Evolutionary conservation across 1,140 invertebrate genomes (phyloP), one percentile per base, ranked within the genome.

Genomic region (Daktulosphaira vitifoliae): DNA sequence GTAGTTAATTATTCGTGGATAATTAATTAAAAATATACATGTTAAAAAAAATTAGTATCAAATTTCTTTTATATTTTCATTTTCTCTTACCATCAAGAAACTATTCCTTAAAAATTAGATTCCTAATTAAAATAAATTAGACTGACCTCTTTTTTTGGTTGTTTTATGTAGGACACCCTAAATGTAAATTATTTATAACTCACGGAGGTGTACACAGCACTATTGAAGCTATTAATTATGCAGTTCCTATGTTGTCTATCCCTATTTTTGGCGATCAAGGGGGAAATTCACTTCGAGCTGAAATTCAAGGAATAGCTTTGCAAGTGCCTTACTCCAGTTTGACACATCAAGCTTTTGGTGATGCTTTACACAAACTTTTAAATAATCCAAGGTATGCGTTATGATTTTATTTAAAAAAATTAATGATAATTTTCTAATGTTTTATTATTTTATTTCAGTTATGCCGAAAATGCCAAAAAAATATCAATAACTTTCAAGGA

Each of bases 201-300:
- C 82, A 81, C 69, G 80, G 79, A n/a, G 81, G 82, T 25, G 71
- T 78, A n/a, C 73, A 80, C 16, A 78, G 79, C 23, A 69, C 76
- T 9, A 75, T 76, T 49, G 82, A 83, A 67, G 74, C 77, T 18
- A 69, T 78, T 48, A 76, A 75, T 68, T 70, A 77, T 66, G 75
- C 78, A 5, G 74, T 79, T n/a, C 79, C 81, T 13, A 71, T 82
- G 69, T 38, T 80, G 26, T 74, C 73, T 23, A 68, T 81, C 26
- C 81, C 81, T 0, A 69, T 76, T 11, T 77, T 76, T 26, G 70
- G 68, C 3, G 76, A 77, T 64, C 76, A 78, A 51, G 22, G 16
- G 23, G 56, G 56, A 2, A 62, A 62, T 18, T 62, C 56, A 26
- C 25, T 62, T 3, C 42, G 56, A 1, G 56, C 42, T 6, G 39